These are phyloP conservation scores for Montipora sp. DNA, from an alignment of 64 coral and sea anemone genomes.

Conservation along the genomic window DNA sequence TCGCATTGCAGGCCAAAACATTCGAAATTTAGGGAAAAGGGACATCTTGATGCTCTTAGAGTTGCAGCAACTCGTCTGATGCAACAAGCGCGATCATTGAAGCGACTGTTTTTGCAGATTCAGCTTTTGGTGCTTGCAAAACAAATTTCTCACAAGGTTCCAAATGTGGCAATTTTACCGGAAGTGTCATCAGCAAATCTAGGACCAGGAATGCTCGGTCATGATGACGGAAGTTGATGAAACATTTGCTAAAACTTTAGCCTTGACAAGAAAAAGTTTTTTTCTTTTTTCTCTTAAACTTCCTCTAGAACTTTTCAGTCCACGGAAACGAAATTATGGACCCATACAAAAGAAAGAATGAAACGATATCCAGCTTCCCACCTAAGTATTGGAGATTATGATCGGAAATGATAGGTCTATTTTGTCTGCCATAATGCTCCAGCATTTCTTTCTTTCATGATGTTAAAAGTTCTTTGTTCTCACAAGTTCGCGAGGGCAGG, in stretches of 20 bases:
- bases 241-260: neutral
- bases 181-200: constrained; percentile 35
- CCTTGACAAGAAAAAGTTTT: neutral
- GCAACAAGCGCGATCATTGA: neutral
- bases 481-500: no score
- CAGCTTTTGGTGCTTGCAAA: neutral
- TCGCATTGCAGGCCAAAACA: constrained; percentile 25
- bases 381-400: no score
- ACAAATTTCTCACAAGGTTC: constrained; percentile 9
- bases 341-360: no score
- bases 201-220: constrained; percentile 46
- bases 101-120: neutral
- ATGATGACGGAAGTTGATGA: constrained; percentile 34
- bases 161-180: constrained; percentile 36
- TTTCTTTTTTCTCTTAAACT: neutral
- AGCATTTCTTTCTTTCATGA: no score
- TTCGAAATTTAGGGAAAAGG: constrained; percentile 24
- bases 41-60: constrained; percentile 4
- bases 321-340: neutral
- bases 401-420: no score
- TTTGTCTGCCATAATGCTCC: no score
- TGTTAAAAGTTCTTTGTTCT: no score
- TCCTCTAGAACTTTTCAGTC: neutral
- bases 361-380: no score
- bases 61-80: neutral